A percentile compares a stretch with the other conserved stretches of the same genome.
These are phyloP conservation scores for Paralvinella palmiformis DNA, from an alignment of 1,140 invertebrate species.

Conservation along the genomic window DNA sequence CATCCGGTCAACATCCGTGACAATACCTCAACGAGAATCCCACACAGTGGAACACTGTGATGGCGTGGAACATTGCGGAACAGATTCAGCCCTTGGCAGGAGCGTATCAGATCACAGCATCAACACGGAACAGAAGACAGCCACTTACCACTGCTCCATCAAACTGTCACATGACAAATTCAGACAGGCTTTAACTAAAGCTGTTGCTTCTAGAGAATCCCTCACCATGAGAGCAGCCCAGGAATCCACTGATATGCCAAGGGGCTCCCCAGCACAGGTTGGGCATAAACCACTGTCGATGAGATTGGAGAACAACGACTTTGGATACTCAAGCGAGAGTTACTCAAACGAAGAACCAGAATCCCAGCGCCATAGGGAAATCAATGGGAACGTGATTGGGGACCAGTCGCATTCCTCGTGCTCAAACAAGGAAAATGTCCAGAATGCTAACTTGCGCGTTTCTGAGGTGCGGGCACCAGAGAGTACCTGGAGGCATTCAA, in stretches of 20 bases:
- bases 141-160: too few species aligned
- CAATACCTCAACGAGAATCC: too few species aligned
- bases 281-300: not conserved
- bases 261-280: too few species aligned
- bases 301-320: not conserved
- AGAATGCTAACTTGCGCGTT: not conserved
- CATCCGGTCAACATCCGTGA: too few species aligned
- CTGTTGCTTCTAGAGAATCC: too few species aligned
- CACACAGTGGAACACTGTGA: too few species aligned
- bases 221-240: too few species aligned
- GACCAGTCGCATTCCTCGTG: not conserved
- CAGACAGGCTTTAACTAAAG: too few species aligned
- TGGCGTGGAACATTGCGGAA: not conserved
- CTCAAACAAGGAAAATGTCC: not conserved
- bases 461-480: not conserved
- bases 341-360: constrained; percentile 8
- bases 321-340: constrained; percentile 10
- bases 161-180: too few species aligned
- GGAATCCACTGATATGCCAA: too few species aligned
- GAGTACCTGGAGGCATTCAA: constrained; percentile 3
- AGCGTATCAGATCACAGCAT: constrained; percentile 1
- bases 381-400: not conserved
- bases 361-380: not conserved
- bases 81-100: constrained; percentile 1
- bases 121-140: too few species aligned